A percentile compares a stretch with the other conserved stretches of the same genome.
Conservation (phyloP, 1,140 invertebrate species). For the Brachionus angularis region DNA sequence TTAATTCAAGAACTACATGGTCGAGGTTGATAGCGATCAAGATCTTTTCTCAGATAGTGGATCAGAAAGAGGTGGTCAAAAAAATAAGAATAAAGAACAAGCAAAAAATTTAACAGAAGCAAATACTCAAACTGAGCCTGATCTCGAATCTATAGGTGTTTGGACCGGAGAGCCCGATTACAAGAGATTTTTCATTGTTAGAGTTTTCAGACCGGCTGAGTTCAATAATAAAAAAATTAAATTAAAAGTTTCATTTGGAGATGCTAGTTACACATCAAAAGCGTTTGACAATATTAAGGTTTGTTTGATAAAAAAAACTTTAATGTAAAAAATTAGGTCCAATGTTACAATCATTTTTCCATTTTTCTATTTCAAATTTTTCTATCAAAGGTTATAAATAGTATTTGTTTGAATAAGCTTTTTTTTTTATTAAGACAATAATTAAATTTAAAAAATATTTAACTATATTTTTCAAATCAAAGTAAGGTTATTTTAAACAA, state of each 20-base stretch:
- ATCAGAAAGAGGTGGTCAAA: background rate
- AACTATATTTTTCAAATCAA: too few relatives aligned
- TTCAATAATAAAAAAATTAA: conserved; percentile 8
- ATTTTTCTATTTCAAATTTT: too few relatives aligned
- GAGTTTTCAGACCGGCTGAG: conserved; percentile 7
- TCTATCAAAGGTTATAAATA: too few relatives aligned
- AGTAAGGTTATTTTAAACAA: too few relatives aligned
- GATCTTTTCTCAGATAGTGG: conserved; percentile 31
- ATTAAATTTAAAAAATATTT: too few relatives aligned
- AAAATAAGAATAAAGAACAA: background rate
- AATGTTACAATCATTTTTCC: too few relatives aligned
- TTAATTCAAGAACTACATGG: conserved; percentile 18
- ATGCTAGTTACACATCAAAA: background rate
- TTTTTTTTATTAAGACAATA: too few relatives aligned
- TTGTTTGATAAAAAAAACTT: background rate
- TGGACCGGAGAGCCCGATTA: conserved; percentile 39
- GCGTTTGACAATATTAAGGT: conserved; percentile 22
- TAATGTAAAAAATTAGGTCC: too few relatives aligned
- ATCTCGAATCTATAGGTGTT: background rate
- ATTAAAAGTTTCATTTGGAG: background rate
- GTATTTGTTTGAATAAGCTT: too few relatives aligned
- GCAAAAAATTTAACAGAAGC: background rate
- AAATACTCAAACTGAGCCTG: conserved; percentile 1
- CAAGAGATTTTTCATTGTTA: background rate
- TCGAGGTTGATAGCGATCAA: conserved; percentile 36